Percentiles rank a stretch among this genome's conserved stretches.
These are phyloP conservation scores for Parambassis ranga DNA, from an alignment of 2,797 vertebrate genomes.

Conservation along the genomic window DNA sequence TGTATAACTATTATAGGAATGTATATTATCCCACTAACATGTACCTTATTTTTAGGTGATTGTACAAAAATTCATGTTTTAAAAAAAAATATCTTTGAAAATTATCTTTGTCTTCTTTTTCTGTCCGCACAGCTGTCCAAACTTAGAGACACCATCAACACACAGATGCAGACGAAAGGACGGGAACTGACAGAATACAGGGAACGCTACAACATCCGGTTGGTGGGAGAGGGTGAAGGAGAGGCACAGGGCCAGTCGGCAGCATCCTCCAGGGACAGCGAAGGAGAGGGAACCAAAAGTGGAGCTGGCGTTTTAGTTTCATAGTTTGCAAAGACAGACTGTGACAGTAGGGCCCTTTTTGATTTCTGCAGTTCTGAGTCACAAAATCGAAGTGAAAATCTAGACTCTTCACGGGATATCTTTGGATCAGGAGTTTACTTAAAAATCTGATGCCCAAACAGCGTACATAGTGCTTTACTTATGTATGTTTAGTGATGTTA, in stretches of 20 bases:
- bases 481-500: neutral
- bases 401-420: neutral
- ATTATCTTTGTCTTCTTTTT: neutral
- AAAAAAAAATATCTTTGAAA: no score
- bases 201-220: slow-evolving; percentile 93
- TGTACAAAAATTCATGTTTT: no score
- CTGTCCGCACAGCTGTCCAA: slow-evolving; percentile 82
- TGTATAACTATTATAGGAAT: no score
- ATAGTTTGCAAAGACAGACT: slow-evolving; percentile 59
- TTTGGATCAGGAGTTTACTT: slow-evolving; percentile 7
- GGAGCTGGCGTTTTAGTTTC: slow-evolving; percentile 90
- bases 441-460: slow-evolving; percentile 5
- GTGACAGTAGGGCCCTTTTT: slow-evolving; percentile 34
- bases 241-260: slow-evolving; percentile 72
- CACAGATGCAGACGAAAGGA: slow-evolving; percentile 90
- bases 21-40: no score
- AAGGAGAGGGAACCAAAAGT: slow-evolving; percentile 81
- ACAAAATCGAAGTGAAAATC: slow-evolving; percentile 19
- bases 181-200: slow-evolving; percentile 93
- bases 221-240: slow-evolving; percentile 87
- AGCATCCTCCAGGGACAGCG: slow-evolving; percentile 73
- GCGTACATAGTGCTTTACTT: slow-evolving; percentile 3
- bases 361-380: slow-evolving; percentile 47
- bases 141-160: slow-evolving; percentile 84
- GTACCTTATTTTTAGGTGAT: no score